Conservation (phyloP, 2,113 vertebrate species). For the Cebus imitator region DNA sequence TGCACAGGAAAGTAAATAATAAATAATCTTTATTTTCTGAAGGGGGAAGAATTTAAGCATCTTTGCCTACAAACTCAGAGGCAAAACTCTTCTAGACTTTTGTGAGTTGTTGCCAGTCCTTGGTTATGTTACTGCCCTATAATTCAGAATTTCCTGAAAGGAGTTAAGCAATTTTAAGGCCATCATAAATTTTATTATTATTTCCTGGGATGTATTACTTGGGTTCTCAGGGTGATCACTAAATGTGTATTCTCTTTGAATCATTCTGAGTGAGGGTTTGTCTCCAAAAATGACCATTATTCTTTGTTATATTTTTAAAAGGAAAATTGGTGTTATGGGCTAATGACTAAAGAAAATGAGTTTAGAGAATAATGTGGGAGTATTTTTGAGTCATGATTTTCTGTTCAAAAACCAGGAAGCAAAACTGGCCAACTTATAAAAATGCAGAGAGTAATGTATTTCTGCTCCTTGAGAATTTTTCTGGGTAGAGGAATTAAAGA, state of each 20-base stretch:
- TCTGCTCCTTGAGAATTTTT: neutral
- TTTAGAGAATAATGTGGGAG: constrained; percentile 37
- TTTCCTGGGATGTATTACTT: constrained; percentile 54
- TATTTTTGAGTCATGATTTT: constrained; percentile 56
- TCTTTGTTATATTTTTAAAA: constrained; percentile 49
- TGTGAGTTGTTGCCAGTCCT: constrained; percentile 47
- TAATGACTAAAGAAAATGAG: constrained; percentile 34
- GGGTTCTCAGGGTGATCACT: constrained; percentile 41
- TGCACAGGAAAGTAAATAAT: constrained; percentile 41
- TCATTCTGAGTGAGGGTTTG: constrained; percentile 40
- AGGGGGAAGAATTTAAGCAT: constrained; percentile 22
- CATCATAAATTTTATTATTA: constrained; percentile 63
- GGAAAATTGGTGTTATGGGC: constrained; percentile 32
- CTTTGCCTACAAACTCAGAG: constrained; percentile 42
- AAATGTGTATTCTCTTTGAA: constrained; percentile 60
- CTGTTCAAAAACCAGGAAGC: constrained; percentile 36
- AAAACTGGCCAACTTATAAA: constrained; percentile 30
- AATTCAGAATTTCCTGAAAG: constrained; percentile 67
- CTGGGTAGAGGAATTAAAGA: constrained; percentile 2
- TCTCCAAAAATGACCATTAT: constrained; percentile 36
- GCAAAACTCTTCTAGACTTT: constrained; percentile 31
- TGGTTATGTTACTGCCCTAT: constrained; percentile 47
- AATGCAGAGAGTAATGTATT: neutral
- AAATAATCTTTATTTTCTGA: constrained; percentile 36
- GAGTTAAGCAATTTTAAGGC: constrained; percentile 60